Base-by-base conservation (phyloP, 2,888 invertebrate species). In the Neuroscelio doddi region DNA sequence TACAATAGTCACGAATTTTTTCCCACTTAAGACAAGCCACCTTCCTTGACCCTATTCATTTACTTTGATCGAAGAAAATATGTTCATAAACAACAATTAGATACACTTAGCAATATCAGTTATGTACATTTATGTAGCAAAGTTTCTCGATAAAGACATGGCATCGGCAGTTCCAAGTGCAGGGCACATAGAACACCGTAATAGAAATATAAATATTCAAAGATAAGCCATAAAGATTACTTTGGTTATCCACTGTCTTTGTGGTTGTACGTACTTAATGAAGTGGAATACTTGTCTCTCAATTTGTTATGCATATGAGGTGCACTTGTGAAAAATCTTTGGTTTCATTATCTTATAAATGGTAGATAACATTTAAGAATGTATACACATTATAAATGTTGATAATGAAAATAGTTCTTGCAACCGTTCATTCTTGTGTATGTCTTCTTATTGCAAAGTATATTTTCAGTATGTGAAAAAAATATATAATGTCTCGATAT, bases 251-350 rank as follows among this genome's bases (percentile, higher is more conserved):
- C 57, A 50, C 16, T 29, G 27, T 38, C 53, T 58, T 50, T 58
- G 47, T 46, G 53, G 42, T 29, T 17, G 56, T 45, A 10, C 49
- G 38, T 17, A 46, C 51, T 63, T 63, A 63, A 63, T 63, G 56
- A 57, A 63, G 63, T 57, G 45, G 58, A 58, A 64, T 64, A 58
- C 64, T 64, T 58, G 64, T 53, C 52, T 53, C 52, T 58, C 58
- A 49, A 58, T 64, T 57, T 64, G 53, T 49, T 58, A 58, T 64
- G 64, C 64, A 49, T 64, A 58, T 52, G 27, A 42, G 58, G 10
- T 38, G 26, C 36, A 24, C 42, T 14, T 15, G 64, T 15, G 26
- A 53, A 32, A 39, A 64, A 58, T 53, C 30, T 42, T 1, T 16
- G 21, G 34, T 42, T 29, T 34, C 32, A 51, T 56, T 63, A 63